phyloP scores from a whole-genome alignment of 1,140 invertebrate genomes.

The Monomorium pharaonis region DNA sequence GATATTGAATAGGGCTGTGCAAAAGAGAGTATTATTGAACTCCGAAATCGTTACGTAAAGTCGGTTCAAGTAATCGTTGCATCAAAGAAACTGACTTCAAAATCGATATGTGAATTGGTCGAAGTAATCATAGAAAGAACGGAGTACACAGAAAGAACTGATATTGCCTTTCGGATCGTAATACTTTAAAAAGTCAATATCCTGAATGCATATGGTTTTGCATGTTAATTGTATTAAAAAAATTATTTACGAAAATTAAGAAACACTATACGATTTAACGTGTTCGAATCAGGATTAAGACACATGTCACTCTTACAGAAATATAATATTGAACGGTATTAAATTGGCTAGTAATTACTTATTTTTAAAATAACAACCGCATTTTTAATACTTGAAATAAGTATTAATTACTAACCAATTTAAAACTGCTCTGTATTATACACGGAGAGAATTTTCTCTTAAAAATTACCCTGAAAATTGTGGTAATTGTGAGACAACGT shows the following conservation, averaged over 20 bases:
- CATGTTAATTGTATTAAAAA: background rate
- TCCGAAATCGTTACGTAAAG: background rate
- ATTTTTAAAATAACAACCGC: too few species aligned
- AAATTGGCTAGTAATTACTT: too few species aligned
- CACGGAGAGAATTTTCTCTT: too few species aligned
- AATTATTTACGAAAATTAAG: background rate
- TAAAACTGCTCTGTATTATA: too few species aligned
- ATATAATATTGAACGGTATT: too few species aligned
- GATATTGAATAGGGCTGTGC: background rate
- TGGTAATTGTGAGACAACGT: too few species aligned
- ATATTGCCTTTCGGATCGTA: background rate
- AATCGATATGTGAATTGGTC: constrained; percentile 4
- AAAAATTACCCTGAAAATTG: too few species aligned
- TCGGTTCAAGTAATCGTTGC: background rate
- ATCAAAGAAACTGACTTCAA: background rate
- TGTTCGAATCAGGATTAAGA: too few species aligned
- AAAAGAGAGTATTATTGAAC: background rate
- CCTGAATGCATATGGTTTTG: background rate
- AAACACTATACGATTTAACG: background rate
- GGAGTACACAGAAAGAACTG: background rate
- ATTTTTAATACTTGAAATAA: too few species aligned
- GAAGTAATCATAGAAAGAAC: background rate
- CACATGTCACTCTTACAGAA: too few species aligned
- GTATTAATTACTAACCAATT: too few species aligned
- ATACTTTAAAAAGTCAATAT: background rate